These are phyloP conservation scores for Myiotriccus ornatus DNA, from an alignment of 2,797 vertebrate genomes.

Conservation along the genomic window DNA sequence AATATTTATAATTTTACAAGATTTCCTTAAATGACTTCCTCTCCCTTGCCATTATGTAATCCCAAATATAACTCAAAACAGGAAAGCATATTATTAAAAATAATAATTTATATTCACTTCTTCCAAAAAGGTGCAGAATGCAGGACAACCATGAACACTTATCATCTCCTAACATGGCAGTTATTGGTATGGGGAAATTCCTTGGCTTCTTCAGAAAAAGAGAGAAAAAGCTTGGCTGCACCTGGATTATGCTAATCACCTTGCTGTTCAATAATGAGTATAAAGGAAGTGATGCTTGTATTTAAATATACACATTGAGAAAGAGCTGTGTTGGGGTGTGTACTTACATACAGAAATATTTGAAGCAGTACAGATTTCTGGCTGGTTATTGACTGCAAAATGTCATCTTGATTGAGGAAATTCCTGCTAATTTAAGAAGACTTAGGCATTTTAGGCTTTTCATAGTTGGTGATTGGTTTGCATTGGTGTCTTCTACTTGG, in stretches of 20 bases:
- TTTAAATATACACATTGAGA: neutral
- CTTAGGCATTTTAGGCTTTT: neutral
- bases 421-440: neutral
- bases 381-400: neutral
- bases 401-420: neutral
- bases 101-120: neutral
- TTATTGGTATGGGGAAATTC: neutral
- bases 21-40: constrained; percentile 4
- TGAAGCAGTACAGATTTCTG: neutral
- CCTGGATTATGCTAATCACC: neutral
- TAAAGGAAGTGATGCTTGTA: neutral
- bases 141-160: neutral
- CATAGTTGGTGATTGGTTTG: neutral
- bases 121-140: neutral
- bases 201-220: neutral
- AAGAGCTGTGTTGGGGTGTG: neutral
- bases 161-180: neutral
- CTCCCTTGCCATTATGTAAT: neutral
- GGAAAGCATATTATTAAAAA: neutral
- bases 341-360: neutral
- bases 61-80: neutral
- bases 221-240: neutral
- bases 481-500: neutral
- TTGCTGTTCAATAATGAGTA: neutral
- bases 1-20: constrained; percentile 50